Percentiles rank a stretch among this genome's conserved stretches.
These are phyloP conservation scores for Lasioglossum leucozonium DNA, from an alignment of 2,888 invertebrate genomes.

Conservation along the genomic window DNA sequence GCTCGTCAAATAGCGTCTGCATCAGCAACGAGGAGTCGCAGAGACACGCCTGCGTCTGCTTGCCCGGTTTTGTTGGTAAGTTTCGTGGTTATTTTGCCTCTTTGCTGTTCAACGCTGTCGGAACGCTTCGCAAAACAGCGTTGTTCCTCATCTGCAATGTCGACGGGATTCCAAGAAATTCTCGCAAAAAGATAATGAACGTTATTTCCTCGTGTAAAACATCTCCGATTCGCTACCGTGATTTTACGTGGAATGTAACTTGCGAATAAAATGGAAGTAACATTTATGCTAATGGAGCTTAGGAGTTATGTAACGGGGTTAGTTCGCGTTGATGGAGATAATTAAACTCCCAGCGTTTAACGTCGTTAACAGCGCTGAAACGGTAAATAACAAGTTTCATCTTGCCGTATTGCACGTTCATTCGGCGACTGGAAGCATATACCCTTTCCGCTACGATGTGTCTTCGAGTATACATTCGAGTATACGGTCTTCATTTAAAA, in stretches of 20 bases:
- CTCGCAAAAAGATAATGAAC: background rate
- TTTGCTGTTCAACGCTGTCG: background rate
- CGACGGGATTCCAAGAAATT: background rate
- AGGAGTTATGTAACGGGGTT: too few species aligned
- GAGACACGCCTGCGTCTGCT: constrained; percentile 85
- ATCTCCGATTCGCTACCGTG: background rate
- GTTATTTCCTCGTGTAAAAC: background rate
- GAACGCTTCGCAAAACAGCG: background rate
- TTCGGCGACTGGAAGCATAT: background rate
- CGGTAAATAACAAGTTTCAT: constrained; percentile 49
- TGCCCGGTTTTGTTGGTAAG: constrained; percentile 86
- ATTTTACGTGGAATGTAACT: background rate
- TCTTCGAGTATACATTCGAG: too few species aligned
- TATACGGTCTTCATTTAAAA: background rate
- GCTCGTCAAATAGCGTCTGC: constrained; percentile 86
- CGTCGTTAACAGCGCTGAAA: constrained; percentile 20
- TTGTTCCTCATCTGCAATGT: too few species aligned
- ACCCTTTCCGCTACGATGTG: background rate
- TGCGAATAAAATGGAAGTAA: background rate
- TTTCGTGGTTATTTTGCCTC: background rate
- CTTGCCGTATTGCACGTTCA: background rate
- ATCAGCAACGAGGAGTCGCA: constrained; percentile 80
- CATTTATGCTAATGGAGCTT: background rate
- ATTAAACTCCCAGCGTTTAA: constrained; percentile 31
- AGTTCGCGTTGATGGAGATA: background rate